Percentiles rank a stretch among this genome's conserved stretches.
phyloP scores from a whole-genome alignment of 2,113 vertebrate species.

The Crocuta crocuta region DNA sequence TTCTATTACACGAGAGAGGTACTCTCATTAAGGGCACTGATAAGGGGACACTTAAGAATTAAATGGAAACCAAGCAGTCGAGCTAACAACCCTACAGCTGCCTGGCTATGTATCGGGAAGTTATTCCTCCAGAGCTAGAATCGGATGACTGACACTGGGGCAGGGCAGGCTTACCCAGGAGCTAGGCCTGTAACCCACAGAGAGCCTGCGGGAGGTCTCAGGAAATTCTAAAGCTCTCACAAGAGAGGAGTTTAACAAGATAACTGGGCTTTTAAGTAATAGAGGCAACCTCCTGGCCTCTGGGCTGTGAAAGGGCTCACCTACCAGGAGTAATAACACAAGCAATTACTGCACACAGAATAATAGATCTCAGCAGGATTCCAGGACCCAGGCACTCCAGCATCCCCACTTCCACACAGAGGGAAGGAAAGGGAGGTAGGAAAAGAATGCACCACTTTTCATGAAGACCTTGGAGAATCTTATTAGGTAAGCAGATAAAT shows the following conservation, averaged over 20 bases:
- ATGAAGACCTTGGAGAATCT: neutral
- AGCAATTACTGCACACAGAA: slow-evolving; percentile 59
- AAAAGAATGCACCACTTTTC: slow-evolving; percentile 22
- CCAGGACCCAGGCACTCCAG: neutral
- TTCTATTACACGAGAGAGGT: neutral
- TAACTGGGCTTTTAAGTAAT: slow-evolving; percentile 71
- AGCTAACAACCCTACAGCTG: neutral
- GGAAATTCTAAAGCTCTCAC: slow-evolving; percentile 65
- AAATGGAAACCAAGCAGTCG: neutral
- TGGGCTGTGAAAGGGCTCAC: slow-evolving; percentile 68
- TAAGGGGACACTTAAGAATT: neutral
- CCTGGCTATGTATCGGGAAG: neutral
- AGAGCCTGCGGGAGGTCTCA: slow-evolving; percentile 43
- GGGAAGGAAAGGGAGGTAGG: neutral
- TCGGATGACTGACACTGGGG: neutral
- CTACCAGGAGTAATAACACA: slow-evolving; percentile 56
- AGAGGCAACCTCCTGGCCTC: slow-evolving; percentile 61
- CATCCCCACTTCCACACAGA: neutral
- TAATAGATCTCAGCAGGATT: slow-evolving; percentile 51
- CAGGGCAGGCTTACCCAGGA: neutral
- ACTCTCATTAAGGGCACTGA: neutral
- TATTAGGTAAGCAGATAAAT: slow-evolving; percentile 39
- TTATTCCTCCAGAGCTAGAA: neutral
- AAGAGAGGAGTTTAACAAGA: slow-evolving; percentile 69
- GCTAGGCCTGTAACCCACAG: neutral